phyloP scores from a whole-genome alignment of 1,140 invertebrate species.

The Pissodes strobi region DNA sequence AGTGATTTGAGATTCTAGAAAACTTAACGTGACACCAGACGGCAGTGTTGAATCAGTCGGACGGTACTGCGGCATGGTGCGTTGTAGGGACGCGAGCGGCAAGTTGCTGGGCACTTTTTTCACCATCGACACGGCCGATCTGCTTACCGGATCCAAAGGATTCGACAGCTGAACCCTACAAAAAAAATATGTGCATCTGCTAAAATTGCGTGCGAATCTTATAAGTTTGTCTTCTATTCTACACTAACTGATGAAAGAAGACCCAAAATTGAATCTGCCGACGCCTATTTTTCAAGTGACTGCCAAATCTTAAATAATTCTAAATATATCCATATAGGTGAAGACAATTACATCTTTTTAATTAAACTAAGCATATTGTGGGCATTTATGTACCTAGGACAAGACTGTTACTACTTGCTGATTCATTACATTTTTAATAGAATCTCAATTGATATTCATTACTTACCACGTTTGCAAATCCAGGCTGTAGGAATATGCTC shows the following conservation, averaged over 20 bases:
- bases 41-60: conserved; percentile 48
- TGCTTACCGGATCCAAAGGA: conserved; percentile 57
- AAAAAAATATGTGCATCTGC: neutral
- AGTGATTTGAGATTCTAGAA: conserved; percentile 77
- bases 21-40: conserved; percentile 66
- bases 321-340: too few relatives aligned
- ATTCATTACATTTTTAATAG: too few relatives aligned
- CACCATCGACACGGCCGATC: conserved; percentile 50
- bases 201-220: neutral
- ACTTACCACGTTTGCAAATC: conserved; percentile 69
- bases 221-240: neutral
- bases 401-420: too few relatives aligned
- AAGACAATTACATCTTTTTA: too few relatives aligned
- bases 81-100: conserved; percentile 52
- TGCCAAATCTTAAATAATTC: too few relatives aligned
- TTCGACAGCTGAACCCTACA: conserved; percentile 59
- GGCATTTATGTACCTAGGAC: too few relatives aligned
- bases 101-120: conserved; percentile 40
- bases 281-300: too few relatives aligned
- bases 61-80: conserved; percentile 45
- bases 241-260: neutral
- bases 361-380: too few relatives aligned
- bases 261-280: neutral
- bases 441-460: neutral
- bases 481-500: conserved; percentile 68